Evolutionary conservation across 2,113 vertebrate species (phyloP).

Genomic region (Bagarius yarrelli): DNA sequence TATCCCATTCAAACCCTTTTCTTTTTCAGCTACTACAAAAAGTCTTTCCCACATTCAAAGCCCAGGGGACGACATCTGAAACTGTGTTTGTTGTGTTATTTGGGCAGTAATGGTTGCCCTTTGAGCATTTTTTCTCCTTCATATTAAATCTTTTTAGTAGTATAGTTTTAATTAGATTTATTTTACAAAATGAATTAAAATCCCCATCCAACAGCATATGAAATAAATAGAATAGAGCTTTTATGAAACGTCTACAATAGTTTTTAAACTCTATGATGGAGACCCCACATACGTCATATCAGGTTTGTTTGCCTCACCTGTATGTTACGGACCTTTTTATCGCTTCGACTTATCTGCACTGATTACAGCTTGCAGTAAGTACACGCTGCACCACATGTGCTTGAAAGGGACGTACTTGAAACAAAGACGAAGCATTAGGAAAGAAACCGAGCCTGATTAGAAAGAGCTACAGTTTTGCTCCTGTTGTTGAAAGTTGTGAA

Average conservation of each 20-base stretch:
- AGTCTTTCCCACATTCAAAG: neutral
- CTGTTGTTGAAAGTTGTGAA: neutral
- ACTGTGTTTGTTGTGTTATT: neutral
- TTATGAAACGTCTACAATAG: no score
- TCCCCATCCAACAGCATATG: no score
- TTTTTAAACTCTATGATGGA: neutral
- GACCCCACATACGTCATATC: neutral
- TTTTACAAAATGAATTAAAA: neutral
- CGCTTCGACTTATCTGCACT: neutral
- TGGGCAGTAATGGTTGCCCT: neutral
- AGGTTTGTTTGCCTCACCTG: neutral
- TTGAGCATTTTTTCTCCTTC: neutral
- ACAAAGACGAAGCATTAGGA: conserved; percentile 6
- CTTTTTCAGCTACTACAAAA: neutral
- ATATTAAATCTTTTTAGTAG: neutral
- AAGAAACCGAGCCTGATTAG: neutral
- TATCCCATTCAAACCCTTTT: neutral
- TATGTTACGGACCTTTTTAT: neutral
- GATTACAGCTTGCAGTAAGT: conserved; percentile 23
- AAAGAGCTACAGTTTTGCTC: neutral
- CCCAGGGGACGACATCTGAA: neutral
- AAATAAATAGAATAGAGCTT: no score
- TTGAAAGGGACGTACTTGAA: neutral
- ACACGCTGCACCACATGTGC: neutral
- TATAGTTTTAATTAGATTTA: neutral